Evolutionary conservation across 2,888 invertebrate species (phyloP).

Genomic region (Fragum fragum): DNA sequence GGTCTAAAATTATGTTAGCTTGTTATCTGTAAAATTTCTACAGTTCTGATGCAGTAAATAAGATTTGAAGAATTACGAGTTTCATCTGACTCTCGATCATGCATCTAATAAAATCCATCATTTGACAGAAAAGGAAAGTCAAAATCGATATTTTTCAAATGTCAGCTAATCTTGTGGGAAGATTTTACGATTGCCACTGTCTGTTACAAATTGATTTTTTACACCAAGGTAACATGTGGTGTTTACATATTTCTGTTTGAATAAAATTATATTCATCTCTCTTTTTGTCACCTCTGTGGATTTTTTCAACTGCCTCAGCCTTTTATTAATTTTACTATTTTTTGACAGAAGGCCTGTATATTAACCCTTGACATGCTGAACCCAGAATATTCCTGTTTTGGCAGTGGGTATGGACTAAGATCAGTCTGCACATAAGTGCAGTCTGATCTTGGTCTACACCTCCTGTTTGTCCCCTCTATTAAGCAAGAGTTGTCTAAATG

Average conservation of each 20-base stretch:
- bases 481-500: too few relatives aligned
- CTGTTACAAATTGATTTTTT: constrained; percentile 35
- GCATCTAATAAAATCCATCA: constrained; percentile 18
- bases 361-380: too few relatives aligned
- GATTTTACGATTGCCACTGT: constrained; percentile 17
- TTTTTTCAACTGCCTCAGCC: too few relatives aligned
- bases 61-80: background rate
- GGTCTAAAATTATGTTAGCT: too few relatives aligned
- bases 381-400: too few relatives aligned
- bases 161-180: background rate
- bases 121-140: constrained; percentile 5
- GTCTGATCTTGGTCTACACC: too few relatives aligned
- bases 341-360: too few relatives aligned
- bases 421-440: too few relatives aligned
- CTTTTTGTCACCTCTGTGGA: background rate
- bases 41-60: background rate
- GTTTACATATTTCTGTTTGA: background rate
- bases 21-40: too few relatives aligned
- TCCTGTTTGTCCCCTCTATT: too few relatives aligned
- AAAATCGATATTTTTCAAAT: constrained; percentile 24
- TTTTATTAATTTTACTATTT: too few relatives aligned
- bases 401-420: too few relatives aligned
- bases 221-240: constrained; percentile 23
- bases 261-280: background rate
- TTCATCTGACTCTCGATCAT: background rate